Evolutionary conservation across 64 coral and sea anemone genomes (phyloP).

Genomic region (Orbicella faveolata): DNA sequence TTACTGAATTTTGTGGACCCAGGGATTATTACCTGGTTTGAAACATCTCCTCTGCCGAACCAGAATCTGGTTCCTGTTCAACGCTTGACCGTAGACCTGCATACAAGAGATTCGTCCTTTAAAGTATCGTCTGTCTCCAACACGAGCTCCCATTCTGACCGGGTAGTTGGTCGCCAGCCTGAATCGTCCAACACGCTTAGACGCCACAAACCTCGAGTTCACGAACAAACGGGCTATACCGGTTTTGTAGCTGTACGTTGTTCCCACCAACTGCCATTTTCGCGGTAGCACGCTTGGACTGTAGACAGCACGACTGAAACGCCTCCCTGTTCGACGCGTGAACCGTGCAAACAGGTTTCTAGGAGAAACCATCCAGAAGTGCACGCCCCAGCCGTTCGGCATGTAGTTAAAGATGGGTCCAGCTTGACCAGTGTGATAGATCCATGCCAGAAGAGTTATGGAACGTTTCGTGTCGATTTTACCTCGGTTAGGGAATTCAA

Average conservation of each 20-base stretch:
- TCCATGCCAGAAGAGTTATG: conserved; percentile 67
- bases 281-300: conserved; percentile 4
- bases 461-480: conserved; percentile 45
- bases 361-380: conserved; percentile 68
- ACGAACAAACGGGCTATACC: conserved; percentile 28
- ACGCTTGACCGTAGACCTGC: conserved; percentile 52
- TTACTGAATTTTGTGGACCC: neutral
- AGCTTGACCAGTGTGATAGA: conserved; percentile 43
- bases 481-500: conserved; percentile 70
- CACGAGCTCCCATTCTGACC: conserved; percentile 30
- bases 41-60: conserved; percentile 46
- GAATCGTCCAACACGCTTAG: conserved; percentile 9
- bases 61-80: conserved; percentile 40
- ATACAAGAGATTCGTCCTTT: conserved; percentile 63
- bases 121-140: conserved; percentile 34
- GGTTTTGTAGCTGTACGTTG: conserved; percentile 21
- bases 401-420: conserved; percentile 66
- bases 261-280: conserved; percentile 68
- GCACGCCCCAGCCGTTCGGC: conserved; percentile 45
- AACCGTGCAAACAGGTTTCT: conserved; percentile 52
- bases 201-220: conserved; percentile 20
- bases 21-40: conserved; percentile 34
- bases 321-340: conserved; percentile 21
- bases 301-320: neutral
- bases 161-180: conserved; percentile 36